Conservation (phyloP, 2,113 vertebrate genomes). For the Delphinapterus leucas region DNA sequence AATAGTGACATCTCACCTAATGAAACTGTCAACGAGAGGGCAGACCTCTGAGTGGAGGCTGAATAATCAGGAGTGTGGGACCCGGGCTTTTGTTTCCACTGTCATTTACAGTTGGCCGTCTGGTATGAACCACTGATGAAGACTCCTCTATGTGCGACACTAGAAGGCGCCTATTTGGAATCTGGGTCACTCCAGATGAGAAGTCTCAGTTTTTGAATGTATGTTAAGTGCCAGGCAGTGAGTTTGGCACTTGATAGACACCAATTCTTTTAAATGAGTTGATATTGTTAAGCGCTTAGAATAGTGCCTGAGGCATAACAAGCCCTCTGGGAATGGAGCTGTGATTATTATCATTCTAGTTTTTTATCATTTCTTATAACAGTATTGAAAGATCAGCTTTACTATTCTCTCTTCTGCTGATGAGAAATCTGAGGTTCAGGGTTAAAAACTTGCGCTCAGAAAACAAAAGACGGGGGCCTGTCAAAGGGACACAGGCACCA, state of each 20-base stretch:
- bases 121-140: neutral
- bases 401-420: neutral
- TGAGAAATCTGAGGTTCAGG: neutral
- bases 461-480: neutral
- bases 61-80: conserved; percentile 16
- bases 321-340: neutral
- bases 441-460: neutral
- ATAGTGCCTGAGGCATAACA: neutral
- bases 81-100: neutral
- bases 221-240: neutral
- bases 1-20: conserved; percentile 50
- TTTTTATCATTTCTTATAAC: neutral
- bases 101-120: neutral
- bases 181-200: neutral
- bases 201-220: neutral
- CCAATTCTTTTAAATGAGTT: neutral
- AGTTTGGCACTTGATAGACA: neutral
- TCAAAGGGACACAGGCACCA: neutral
- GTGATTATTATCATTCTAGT: neutral
- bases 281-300: neutral
- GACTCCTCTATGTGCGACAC: neutral
- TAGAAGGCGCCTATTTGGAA: neutral
- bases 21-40: conserved; percentile 30
- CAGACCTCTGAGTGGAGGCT: neutral
- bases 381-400: neutral